Conservation (phyloP, 2,888 invertebrate species). For the Platycnemis pennipes region DNA sequence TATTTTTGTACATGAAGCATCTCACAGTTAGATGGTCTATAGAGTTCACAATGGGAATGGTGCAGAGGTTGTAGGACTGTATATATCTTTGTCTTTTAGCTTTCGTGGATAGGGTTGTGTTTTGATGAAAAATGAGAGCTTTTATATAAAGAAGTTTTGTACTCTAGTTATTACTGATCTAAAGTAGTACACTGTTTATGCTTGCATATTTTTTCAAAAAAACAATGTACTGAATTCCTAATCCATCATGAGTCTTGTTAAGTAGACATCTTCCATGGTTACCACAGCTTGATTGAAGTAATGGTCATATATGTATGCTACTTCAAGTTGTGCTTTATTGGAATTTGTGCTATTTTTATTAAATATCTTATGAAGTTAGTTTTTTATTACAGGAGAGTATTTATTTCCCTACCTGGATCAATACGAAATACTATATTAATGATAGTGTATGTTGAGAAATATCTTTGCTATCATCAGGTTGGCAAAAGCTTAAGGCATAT, state of each 20-base stretch:
- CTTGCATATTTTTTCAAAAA: not conserved
- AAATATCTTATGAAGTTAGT: not conserved
- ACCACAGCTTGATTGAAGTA: not conserved
- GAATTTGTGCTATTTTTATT: constrained; percentile 21
- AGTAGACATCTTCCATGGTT: not conserved
- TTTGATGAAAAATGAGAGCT: not conserved
- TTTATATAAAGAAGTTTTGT: not conserved
- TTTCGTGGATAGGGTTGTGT: not conserved
- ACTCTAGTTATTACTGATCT: not conserved
- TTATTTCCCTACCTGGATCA: not conserved
- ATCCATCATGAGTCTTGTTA: not conserved
- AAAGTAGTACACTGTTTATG: not conserved
- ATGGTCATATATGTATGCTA: not conserved
- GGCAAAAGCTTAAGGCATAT: too few species aligned
- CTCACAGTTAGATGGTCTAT: not conserved
- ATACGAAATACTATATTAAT: too few species aligned
- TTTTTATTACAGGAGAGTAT: not conserved
- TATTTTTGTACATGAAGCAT: not conserved
- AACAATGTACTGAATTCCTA: not conserved
- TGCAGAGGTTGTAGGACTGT: not conserved
- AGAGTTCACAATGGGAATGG: not conserved
- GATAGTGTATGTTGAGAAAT: too few species aligned
- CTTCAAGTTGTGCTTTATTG: constrained; percentile 14
- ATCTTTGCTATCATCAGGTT: too few species aligned
- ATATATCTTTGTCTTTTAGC: not conserved